Evolutionary conservation across 2,797 vertebrate species (phyloP), one percentile per base, ranked within the genome.

Genomic region (Silurus aristotelis): DNA sequence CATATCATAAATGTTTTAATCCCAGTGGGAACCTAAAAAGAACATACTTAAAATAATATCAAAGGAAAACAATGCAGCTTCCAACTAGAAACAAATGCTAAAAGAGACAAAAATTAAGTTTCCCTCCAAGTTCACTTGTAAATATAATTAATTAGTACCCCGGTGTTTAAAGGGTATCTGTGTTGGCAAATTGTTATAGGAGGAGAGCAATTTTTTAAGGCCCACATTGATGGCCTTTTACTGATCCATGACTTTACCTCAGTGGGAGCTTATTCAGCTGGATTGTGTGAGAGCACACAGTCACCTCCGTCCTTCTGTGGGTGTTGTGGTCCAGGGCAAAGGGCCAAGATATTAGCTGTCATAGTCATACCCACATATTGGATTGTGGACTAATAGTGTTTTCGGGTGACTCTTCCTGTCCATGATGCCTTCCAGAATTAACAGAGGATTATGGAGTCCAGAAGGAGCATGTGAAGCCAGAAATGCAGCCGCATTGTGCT

Each of bases 351-450:
- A 94, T 94, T 93, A 92, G 87, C 91, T 93, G 92, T 93, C 90
- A 90, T 90, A 88, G 92, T 90, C 91, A 82, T 93, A 91, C 90
- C 91, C 90, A 85, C 90, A 90, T 94, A 93, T 94, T 93, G 80
- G 88, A 92, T 93, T 93, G 93, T 91, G 87, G 79, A 88, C 84
- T 90, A 93, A 93, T 92, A 94, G 95, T 94, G 93, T 94, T 93
- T 93, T 86, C 83, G 73, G 61, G 90, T 91, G 88, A 92, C 89
- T 91, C 89, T 84, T 90, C 81, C 87, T 89, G 87, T 70, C 84
- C 84, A 83, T 85, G 83, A 73, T 89, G 89, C 75, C 68, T 88
- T 91, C 87, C 89, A 90, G 91, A 91, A 75, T 77, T 82, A 88
- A 71, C 13, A 19, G 71, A 90, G 88, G 85, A 87, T 83, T 87